Conservation (phyloP, 2,113 vertebrate genomes). For the Canis aureus region DNA sequence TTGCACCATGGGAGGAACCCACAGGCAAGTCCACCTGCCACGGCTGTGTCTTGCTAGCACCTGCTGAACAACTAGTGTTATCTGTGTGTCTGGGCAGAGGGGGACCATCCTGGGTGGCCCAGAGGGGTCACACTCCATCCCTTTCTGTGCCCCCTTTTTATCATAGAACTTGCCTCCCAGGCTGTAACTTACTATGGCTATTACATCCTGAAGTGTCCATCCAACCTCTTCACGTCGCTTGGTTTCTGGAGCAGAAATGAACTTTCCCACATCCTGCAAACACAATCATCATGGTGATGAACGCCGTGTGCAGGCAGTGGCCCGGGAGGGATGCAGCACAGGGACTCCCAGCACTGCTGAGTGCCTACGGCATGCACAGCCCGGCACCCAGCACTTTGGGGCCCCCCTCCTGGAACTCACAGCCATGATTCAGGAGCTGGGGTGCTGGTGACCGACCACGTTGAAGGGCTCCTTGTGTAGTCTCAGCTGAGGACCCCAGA, state of each 20-base stretch:
- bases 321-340: too few relatives aligned
- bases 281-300: neutral
- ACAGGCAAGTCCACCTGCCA: fast-evolving
- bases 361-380: neutral
- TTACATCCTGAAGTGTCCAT: neutral
- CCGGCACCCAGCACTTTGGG: neutral
- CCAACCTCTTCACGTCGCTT: neutral
- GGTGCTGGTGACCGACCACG: neutral
- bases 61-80: fast-evolving
- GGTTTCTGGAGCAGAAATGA: neutral
- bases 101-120: neutral
- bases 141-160: neutral
- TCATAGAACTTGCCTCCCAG: neutral
- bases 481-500: neutral
- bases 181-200: neutral
- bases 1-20: neutral
- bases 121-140: neutral
- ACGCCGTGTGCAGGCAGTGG: neutral
- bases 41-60: neutral
- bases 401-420: neutral
- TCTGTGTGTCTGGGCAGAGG: neutral
- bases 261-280: neutral
- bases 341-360: neutral
- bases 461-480: neutral
- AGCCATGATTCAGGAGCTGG: neutral